Base-by-base conservation (phyloP, 2,797 vertebrate species). In the Tadarida brasiliensis region DNA sequence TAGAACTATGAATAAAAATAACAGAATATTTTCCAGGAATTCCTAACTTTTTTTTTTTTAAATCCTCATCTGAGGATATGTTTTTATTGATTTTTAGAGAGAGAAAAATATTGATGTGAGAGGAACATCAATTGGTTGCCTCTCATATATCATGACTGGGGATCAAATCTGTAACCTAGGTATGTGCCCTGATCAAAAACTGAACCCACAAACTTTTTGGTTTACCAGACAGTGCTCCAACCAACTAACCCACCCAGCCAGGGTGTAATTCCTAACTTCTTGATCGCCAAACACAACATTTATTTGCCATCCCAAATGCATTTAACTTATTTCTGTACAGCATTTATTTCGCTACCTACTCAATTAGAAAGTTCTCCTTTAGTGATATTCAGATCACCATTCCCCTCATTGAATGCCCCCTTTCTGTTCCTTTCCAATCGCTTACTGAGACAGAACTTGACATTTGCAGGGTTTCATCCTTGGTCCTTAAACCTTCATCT, bases 401-500 rank as follows among this genome's bases (percentile, higher is more conserved):
- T 93, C 12, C 28, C n/a, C 35, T 95, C 28, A 86, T 4, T 63
- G 39, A 44, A 7, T 47, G 20, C 33, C 16, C 6, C 39, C 10
- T 65, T 70, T 88, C 35, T 67, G 17, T 59, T 17, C 15, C 15
- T 77, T 94, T 94, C 68, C 19, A n/a, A 16, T 54, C 3, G 68
- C 35, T 7, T 63, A 76, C 5, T 63, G 20, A 93, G 56, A 39
- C 19, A 86, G 33, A 96, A 87, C 63, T 59, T 87, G 54, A 47
- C n/a, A 87, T 67, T 47, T 4, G 8, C 56, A 80, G 44, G 30
- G 61, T 88, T 82, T 22, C 47, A 49, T 28, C 26, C 8, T 33
- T 89, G 19, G 56, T 89, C 47, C 30, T 74, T 90, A 91, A 93
- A 83, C 80, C 4, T 76, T 81, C 76, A 74, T 81, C 47, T 91